Base-by-base conservation (phyloP, 1,140 invertebrate species). In the Ips typographus region DNA sequence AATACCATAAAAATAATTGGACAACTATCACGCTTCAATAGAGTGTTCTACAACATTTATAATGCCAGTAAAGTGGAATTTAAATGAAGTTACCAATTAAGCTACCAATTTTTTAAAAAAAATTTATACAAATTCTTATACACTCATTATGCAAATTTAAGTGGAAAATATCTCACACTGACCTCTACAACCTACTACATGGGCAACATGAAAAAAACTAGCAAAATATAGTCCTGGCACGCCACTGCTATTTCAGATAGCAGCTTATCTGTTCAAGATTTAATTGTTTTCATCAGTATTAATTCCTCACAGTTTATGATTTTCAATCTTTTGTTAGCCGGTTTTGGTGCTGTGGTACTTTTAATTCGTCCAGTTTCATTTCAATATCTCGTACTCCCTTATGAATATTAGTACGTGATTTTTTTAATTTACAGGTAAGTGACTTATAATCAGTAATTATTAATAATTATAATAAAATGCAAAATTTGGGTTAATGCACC, bases 261-360 rank as follows among this genome's bases (percentile, higher is more conserved):
- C n/a, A 41, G 40, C 39, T 59, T 59, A 59, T 59, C 57, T 59
- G 57, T 42, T n/a, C 2, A 59, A 59, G 57, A 59, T 41, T 59
- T 59, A 59, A 59, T 59, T 59, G 57, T 59, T 59, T 42, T 8
- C 57, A 59, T 59, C 40, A 59, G 42, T 59, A 22, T 59, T 59
- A 59, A 59, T 59, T 59, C 57, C 57, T n/a, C 8, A 2, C 38
- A 42, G 57, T 59, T 55, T 36, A 55, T 37, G 22, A 49, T 56
- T 56, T 38, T 37, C n/a, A 56, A 59, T 59, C n/a, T 59, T 59
- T 41, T 59, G 57, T 59, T 59, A 40, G 40, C 41, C 37, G 57
- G 41, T 59, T 40, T 59, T 38, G 57, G 38, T 56, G 53, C 44
- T 40, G 57, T 37, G 38, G 57, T n/a, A 7, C 7, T 59, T 7